A percentile compares a stretch with the other conserved stretches of the same genome.
These are phyloP conservation scores for Rhinopomastus cyanomelas DNA, from an alignment of 2,113 vertebrate genomes.

Conservation along the genomic window DNA sequence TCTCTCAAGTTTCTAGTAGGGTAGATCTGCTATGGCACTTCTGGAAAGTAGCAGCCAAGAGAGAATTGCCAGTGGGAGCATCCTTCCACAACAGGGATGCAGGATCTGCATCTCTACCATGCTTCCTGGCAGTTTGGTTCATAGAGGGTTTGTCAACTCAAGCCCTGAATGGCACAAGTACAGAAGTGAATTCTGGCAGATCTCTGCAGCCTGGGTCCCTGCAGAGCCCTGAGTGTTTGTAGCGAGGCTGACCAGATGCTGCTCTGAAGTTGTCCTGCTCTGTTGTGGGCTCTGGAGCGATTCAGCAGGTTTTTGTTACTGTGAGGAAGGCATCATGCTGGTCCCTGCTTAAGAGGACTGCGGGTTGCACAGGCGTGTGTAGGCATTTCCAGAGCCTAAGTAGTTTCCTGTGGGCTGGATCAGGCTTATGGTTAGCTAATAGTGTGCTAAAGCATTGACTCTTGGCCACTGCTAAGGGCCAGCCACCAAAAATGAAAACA, in stretches of 20 bases:
- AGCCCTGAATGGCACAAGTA: background rate
- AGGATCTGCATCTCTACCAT: background rate
- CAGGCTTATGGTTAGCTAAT: background rate
- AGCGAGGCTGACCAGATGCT: background rate
- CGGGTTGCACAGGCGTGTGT: background rate
- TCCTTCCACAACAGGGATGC: background rate
- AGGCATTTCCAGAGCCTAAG: background rate
- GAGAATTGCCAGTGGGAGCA: background rate
- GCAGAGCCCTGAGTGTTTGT: background rate
- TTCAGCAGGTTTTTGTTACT: background rate
- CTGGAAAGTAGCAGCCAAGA: background rate
- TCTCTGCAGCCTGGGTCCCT: background rate
- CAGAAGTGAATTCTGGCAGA: background rate
- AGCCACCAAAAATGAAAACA: background rate
- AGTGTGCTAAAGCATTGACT: background rate
- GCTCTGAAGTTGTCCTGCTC: background rate
- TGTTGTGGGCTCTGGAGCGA: background rate
- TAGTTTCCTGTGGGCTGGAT: background rate
- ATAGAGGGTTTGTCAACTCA: background rate
- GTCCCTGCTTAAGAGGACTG: background rate
- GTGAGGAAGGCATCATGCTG: background rate
- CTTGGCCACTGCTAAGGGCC: background rate
- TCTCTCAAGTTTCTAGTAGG: background rate
- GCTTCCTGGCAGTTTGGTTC: background rate
- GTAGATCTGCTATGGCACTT: background rate